Evolutionary conservation across 2,888 invertebrate genomes (phyloP), one percentile per base, ranked within the genome.

Genomic region (Gasteruption jaculator): DNA sequence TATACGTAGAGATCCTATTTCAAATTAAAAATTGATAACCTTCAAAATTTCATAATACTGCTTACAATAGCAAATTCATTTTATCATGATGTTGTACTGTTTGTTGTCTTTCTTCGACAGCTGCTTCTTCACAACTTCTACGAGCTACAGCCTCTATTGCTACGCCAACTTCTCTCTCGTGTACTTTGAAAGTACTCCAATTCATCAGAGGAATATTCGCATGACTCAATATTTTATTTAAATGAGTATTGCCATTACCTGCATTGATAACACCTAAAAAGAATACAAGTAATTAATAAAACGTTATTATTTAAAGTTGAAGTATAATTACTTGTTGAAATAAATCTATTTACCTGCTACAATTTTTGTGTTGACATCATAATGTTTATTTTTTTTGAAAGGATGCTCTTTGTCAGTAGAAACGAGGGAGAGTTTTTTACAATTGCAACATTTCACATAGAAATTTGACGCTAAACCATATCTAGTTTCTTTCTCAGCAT

Each of bases 201-300:
- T 37, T 27, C 1, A 46, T 14, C 18, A 15, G n/a, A 19, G 43
- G 48, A 12, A 48, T 22, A 32, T 50, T 41, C n/a, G 46, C 16
- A 4, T 38, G 10, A 12, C 12, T 6, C 5, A 50, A 10, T 1
- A 48, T 3, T 30, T 44, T 44, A 15, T 50, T 48, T 8, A 46
- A 15, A n/a, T 50, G 45, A 4, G 43, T 46, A 26, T 41, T 34
- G 5, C 45, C 45, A 19, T 46, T 43, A 8, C 45, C 48, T 11
- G 35, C 36, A 42, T 46, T 42, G 10, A 50, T 12, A n/a, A n/a
- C n/a, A n/a, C n/a, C n/a, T n/a, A n/a, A n/a, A n/a, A n/a, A n/a
- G n/a, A n/a, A n/a, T n/a, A n/a, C n/a, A n/a, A n/a, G n/a, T n/a
- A n/a, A n/a, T n/a, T n/a, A n/a, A n/a, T n/a, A n/a, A n/a, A n/a